Conservation (phyloP, 2,888 invertebrate species). For the Tinea semifulvella region DNA sequence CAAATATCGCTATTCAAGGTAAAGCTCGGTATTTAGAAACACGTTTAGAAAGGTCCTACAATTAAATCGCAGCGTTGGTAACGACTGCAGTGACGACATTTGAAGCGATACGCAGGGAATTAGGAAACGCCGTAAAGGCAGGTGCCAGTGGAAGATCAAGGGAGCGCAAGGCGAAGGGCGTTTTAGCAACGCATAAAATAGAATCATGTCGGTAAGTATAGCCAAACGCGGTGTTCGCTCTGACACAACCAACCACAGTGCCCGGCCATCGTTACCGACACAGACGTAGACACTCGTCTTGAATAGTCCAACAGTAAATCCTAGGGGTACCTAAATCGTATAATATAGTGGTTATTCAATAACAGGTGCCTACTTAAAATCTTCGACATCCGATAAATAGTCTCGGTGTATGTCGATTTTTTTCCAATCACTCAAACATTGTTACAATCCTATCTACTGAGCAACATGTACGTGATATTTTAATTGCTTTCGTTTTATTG, state of each 20-base stretch:
- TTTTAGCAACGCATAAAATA: constrained; percentile 18
- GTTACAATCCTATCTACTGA: constrained; percentile 11
- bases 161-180: constrained; percentile 55
- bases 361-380: constrained; percentile 18
- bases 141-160: constrained; percentile 55
- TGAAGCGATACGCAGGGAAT: constrained; percentile 21
- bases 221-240: too few relatives aligned
- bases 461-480: constrained; percentile 1
- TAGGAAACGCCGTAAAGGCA: constrained; percentile 21
- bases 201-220: neutral
- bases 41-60: constrained; percentile 21
- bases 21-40: constrained; percentile 9
- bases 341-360: constrained; percentile 8
- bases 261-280: neutral
- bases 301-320: neutral
- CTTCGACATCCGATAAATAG: constrained; percentile 20
- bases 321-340: constrained; percentile 3
- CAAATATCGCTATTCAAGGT: constrained; percentile 6
- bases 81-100: neutral
- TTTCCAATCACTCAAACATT: constrained; percentile 15
- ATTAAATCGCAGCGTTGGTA: constrained; percentile 16
- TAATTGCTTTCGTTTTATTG: constrained; percentile 1
- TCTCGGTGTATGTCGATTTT: constrained; percentile 24
- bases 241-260: neutral
- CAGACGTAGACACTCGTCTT: neutral